Evolutionary conservation across 2,113 vertebrate genomes (phyloP).

Genomic region (Malurus cyaneus): DNA sequence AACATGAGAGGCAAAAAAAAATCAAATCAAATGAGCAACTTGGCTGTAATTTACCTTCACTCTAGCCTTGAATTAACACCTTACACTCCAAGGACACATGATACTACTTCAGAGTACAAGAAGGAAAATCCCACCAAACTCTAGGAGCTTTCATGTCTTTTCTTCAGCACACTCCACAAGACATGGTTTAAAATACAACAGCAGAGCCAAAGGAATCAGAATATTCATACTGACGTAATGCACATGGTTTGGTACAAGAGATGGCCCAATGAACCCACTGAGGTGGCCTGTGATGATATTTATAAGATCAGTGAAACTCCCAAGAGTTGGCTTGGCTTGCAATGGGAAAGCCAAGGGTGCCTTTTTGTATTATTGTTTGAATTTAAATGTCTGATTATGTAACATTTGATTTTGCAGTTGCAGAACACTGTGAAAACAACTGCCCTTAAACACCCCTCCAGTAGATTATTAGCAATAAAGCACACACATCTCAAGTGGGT

Average conservation of each 20-base stretch:
- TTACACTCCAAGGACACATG: background rate
- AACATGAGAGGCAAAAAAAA: background rate
- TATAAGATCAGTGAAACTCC: background rate
- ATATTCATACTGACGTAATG: background rate
- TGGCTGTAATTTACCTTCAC: background rate
- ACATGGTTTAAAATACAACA: background rate
- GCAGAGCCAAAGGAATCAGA: background rate
- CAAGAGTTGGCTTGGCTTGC: background rate
- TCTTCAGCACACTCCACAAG: background rate
- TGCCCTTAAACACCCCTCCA: background rate
- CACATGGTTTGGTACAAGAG: background rate
- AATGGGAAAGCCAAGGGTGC: background rate
- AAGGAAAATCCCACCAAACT: background rate
- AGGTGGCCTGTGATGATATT: background rate
- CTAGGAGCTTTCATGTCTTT: background rate
- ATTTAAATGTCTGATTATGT: slow-evolving; percentile 8
- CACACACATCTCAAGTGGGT: background rate
- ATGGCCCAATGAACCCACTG: background rate
- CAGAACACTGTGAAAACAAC: background rate
- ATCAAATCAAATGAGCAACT: background rate
- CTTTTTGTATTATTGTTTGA: background rate
- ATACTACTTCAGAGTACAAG: background rate
- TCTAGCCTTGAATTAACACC: background rate
- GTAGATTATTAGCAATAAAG: slow-evolving; percentile 38
- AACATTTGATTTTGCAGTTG: slow-evolving; percentile 7